Conservation (phyloP, 2,113 vertebrate genomes). For the Polyodon spathula region DNA sequence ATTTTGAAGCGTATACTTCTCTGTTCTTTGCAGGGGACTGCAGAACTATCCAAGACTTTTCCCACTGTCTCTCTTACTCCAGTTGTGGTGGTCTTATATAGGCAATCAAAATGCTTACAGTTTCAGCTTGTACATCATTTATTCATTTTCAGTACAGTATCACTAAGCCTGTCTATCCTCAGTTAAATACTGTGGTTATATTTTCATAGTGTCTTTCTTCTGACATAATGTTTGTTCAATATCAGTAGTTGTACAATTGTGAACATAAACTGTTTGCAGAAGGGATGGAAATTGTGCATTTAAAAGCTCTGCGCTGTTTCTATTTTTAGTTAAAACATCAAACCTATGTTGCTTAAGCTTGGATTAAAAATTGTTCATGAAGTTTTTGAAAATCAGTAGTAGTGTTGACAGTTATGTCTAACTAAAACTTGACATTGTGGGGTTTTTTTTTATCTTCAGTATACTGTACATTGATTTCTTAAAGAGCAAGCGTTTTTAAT, state of each 20-base stretch:
- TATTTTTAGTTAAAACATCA: too few species aligned
- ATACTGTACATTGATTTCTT: too few species aligned
- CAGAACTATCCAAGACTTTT: conserved; percentile 28
- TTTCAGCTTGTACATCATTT: conserved; percentile 23
- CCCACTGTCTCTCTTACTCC: conserved; percentile 24
- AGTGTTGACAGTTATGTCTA: too few species aligned
- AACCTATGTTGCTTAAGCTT: too few species aligned
- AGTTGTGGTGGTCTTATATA: conserved; percentile 27
- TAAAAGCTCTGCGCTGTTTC: too few species aligned
- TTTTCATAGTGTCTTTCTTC: conserved; percentile 18
- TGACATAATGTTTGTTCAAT: conserved; percentile 21
- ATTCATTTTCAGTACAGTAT: conserved; percentile 28
- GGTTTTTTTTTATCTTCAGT: too few species aligned
- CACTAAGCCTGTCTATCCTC: conserved; percentile 23
- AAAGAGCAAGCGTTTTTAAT: too few species aligned
- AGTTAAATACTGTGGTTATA: conserved; percentile 27
- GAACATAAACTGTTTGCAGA: conserved; percentile 19
- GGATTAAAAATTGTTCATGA: too few species aligned
- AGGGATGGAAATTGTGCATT: neutral
- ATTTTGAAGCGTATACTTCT: conserved; percentile 32
- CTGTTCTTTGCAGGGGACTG: conserved; percentile 39
- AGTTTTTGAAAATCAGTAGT: too few species aligned
- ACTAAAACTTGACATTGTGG: too few species aligned
- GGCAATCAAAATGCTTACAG: conserved; percentile 18
- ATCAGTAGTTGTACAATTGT: conserved; percentile 24